phyloP scores from a whole-genome alignment of 2,888 invertebrate species.

The Spatulosminthurus flaviceps region DNA sequence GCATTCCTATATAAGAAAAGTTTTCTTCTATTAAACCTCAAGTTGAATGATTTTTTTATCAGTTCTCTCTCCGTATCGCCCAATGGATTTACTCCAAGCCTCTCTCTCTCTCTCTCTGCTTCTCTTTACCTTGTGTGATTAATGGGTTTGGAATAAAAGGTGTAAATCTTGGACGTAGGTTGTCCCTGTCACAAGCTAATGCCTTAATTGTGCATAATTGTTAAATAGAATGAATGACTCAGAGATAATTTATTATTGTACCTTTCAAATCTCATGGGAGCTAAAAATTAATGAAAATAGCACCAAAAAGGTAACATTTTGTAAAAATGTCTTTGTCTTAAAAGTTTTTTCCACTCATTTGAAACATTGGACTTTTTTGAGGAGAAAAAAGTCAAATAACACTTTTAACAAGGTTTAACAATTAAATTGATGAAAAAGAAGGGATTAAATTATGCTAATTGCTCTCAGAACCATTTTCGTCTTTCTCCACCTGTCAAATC shows the following conservation, averaged over 20 bases:
- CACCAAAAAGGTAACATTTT: neutral
- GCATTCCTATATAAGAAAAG: neutral
- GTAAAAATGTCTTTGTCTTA: neutral
- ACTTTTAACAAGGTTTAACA: too few relatives aligned
- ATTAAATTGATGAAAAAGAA: too few relatives aligned
- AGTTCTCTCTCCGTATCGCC: too few relatives aligned
- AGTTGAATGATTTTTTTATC: neutral
- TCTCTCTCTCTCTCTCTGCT: neutral
- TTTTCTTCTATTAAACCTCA: neutral
- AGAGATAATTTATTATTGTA: constrained; percentile 24
- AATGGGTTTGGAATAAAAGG: constrained; percentile 42
- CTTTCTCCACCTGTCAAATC: too few relatives aligned
- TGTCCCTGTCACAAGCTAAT: constrained; percentile 38
- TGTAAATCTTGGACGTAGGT: constrained; percentile 36
- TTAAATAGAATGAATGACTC: constrained; percentile 27
- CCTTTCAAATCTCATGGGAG: constrained; percentile 1
- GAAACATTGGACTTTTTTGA: too few relatives aligned
- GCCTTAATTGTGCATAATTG: constrained; percentile 38
- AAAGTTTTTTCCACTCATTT: neutral
- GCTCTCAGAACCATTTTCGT: too few relatives aligned
- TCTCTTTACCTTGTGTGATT: constrained; percentile 21
- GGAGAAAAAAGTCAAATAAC: too few relatives aligned
- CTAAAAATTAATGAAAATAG: constrained; percentile 11
- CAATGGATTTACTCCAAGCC: too few relatives aligned
- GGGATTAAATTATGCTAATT: too few relatives aligned